phyloP scores from a whole-genome alignment of 1,140 invertebrate species.

The Musca domestica region DNA sequence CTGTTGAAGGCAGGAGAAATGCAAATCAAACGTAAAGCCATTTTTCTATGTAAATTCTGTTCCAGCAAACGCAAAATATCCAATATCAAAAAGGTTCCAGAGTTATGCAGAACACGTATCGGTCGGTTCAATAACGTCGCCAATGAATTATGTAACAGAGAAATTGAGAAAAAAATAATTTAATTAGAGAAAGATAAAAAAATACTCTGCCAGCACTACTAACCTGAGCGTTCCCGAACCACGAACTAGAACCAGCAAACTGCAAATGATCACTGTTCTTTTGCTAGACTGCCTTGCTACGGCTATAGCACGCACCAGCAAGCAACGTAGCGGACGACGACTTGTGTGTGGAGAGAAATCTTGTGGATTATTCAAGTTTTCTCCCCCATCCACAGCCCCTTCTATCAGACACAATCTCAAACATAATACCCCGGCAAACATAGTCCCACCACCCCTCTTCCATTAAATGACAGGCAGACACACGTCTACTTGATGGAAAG shows the following conservation, averaged over 20 bases:
- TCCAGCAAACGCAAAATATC: neutral
- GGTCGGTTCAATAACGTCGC: neutral
- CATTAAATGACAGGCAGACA: no score
- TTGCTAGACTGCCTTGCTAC: no score
- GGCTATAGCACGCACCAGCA: no score
- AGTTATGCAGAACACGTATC: neutral
- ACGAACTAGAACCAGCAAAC: slow-evolving; percentile 19
- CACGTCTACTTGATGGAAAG: no score
- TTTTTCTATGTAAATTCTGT: slow-evolving; percentile 18
- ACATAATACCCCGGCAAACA: no score
- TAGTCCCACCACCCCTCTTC: no score
- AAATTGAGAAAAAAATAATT: slow-evolving; percentile 10
- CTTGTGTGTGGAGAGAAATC: no score
- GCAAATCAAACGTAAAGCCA: slow-evolving; percentile 49
- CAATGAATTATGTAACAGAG: slow-evolving; percentile 3
- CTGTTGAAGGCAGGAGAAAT: slow-evolving; percentile 32
- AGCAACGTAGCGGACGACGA: no score
- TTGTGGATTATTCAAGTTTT: no score
- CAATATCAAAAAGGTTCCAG: neutral
- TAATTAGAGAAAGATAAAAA: slow-evolving; percentile 14
- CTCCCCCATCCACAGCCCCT: no score
- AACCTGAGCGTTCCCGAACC: slow-evolving; percentile 23
- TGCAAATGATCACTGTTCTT: neutral
- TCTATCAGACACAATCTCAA: no score
- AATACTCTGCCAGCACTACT: slow-evolving; percentile 30